phyloP scores from a whole-genome alignment of 2,797 vertebrate genomes.

The Choloepus didactylus region DNA sequence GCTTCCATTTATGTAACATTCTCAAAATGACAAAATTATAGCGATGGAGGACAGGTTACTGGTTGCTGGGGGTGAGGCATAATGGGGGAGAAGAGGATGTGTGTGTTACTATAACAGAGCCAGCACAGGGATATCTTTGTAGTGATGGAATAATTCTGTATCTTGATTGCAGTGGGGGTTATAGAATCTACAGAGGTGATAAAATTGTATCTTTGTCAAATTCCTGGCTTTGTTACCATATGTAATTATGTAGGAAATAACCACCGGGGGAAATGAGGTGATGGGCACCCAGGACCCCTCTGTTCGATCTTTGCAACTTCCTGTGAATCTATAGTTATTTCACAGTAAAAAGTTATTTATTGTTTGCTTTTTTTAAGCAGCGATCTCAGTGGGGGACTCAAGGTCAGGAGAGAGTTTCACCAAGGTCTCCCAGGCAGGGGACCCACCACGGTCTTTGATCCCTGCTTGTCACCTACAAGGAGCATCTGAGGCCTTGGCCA shows the following conservation, averaged over 20 bases:
- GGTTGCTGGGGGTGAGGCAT: neutral
- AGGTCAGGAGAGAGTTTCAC: neutral
- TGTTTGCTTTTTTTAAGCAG: neutral
- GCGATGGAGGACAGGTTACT: neutral
- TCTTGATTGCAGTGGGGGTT: neutral
- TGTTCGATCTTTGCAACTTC: conserved; percentile 57
- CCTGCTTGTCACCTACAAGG: neutral
- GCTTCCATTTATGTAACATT: neutral
- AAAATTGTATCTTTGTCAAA: neutral
- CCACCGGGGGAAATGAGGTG: neutral
- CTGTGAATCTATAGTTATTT: conserved; percentile 42
- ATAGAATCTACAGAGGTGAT: neutral
- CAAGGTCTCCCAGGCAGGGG: neutral
- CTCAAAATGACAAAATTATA: neutral
- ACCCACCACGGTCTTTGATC: neutral
- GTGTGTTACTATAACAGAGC: neutral
- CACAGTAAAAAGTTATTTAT: neutral
- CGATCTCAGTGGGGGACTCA: neutral
- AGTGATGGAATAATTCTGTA: neutral
- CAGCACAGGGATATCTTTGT: neutral
- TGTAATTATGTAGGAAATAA: neutral
- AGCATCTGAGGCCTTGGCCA: neutral
- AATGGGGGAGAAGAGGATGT: neutral
- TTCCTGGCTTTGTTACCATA: neutral
- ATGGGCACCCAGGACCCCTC: neutral